Conservation (phyloP, 2,797 vertebrate genomes). For the Neostethus bicornis region DNA sequence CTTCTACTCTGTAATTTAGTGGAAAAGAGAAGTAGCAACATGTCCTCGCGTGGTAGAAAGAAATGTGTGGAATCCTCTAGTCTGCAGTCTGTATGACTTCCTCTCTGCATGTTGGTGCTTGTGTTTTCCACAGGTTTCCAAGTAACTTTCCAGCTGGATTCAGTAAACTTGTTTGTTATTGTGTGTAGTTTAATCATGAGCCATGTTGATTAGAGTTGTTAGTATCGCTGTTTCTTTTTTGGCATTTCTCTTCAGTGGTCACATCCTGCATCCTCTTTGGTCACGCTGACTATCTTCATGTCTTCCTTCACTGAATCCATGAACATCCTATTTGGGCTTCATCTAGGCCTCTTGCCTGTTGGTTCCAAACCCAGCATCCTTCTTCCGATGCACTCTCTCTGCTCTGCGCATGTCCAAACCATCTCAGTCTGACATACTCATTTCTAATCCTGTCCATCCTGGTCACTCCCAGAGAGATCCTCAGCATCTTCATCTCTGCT, state of each 20-base stretch:
- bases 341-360: no score
- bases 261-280: no score
- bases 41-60: slow-evolving; percentile 66
- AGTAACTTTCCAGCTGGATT: slow-evolving; percentile 21
- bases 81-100: slow-evolving; percentile 46
- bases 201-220: slow-evolving; percentile 44
- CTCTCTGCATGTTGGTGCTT: slow-evolving; percentile 9
- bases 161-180: slow-evolving; percentile 37
- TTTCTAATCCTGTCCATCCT: no score
- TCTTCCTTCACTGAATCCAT: slow-evolving; percentile 52
- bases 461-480: no score
- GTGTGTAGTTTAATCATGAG: slow-evolving; percentile 49
- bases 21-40: slow-evolving; percentile 68
- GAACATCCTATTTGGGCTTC: slow-evolving; percentile 36
- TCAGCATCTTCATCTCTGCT: no score
- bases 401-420: no score
- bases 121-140: neutral
- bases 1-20: slow-evolving; percentile 74
- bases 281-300: no score
- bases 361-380: no score
- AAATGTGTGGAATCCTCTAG: slow-evolving; percentile 74
- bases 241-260: no score
- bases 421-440: no score
- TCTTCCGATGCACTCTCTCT: no score
- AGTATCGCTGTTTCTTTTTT: no score